These are phyloP conservation scores for Cataglyphis cursor DNA, from an alignment of 2,888 invertebrate species.

Conservation along the genomic window DNA sequence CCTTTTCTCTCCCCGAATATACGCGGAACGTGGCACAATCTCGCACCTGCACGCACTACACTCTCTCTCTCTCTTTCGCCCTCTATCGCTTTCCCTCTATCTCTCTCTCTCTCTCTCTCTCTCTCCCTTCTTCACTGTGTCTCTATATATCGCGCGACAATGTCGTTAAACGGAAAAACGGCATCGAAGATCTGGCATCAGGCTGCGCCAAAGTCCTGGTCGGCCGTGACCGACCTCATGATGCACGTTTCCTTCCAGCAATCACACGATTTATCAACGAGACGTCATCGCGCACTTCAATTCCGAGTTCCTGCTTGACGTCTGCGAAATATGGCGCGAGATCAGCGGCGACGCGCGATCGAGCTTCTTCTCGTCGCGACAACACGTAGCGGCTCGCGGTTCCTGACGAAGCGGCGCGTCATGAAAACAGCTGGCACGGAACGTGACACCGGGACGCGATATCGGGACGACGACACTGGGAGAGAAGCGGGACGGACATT, in stretches of 20 bases:
- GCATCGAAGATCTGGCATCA: conserved; percentile 75
- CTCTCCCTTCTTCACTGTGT: conserved; percentile 58
- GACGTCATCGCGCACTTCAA: conserved; percentile 41
- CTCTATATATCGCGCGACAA: conserved; percentile 37
- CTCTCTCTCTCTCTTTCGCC: conserved; percentile 70
- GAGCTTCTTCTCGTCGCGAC: background rate
- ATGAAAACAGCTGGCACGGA: conserved; percentile 57
- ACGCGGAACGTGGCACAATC: conserved; percentile 69
- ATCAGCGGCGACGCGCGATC: conserved; percentile 1
- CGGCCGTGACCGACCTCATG: conserved; percentile 64
- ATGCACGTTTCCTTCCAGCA: conserved; percentile 32
- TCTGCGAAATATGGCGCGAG: background rate
- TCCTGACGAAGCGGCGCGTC: conserved; percentile 55
- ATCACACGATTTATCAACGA: conserved; percentile 10
- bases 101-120: conserved; percentile 59
- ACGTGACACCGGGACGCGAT: conserved; percentile 32
- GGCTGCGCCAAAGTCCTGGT: conserved; percentile 68
- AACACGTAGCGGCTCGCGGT: conserved; percentile 49
- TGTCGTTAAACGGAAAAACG: conserved; percentile 43
- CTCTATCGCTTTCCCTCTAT: conserved; percentile 48
- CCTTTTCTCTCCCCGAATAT: conserved; percentile 44
- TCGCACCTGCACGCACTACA: conserved; percentile 81
- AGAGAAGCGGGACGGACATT: conserved; percentile 75
- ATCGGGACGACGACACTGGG: conserved; percentile 44
- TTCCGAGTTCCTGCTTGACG: background rate